Percentiles rank a stretch among this genome's conserved stretches.
Conservation (phyloP, 2,113 vertebrate species). For the Eretmochelys imbricata region DNA sequence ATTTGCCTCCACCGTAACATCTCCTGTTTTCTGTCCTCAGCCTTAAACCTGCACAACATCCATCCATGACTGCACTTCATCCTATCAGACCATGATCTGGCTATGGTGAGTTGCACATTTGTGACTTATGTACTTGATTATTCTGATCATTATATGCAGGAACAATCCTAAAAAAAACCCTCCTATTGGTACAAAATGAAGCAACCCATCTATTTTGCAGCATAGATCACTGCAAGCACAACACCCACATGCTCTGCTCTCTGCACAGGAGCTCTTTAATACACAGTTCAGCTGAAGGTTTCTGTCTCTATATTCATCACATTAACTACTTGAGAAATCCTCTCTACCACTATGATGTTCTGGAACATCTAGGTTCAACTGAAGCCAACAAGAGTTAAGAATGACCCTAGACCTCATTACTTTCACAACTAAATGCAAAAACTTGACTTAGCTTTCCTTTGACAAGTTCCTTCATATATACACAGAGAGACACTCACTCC, state of each 20-base stretch:
- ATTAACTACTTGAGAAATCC: background rate
- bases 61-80: background rate
- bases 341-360: background rate
- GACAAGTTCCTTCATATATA: background rate
- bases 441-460: background rate
- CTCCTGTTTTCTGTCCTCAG: background rate
- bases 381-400: background rate
- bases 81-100: background rate
- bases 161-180: too few relatives aligned
- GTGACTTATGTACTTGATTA: background rate
- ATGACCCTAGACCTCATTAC: background rate
- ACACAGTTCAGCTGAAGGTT: background rate
- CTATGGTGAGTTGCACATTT: background rate
- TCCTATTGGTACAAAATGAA: background rate
- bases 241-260: background rate
- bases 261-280: background rate
- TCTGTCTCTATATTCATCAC: background rate
- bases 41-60: background rate
- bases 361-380: background rate
- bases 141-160: background rate
- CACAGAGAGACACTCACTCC: background rate
- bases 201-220: background rate
- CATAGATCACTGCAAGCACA: background rate
- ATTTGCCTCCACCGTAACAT: background rate
- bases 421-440: conserved; percentile 1